Base-by-base conservation (phyloP, 2,888 invertebrate genomes). In the Ophion ventricosus region DNA sequence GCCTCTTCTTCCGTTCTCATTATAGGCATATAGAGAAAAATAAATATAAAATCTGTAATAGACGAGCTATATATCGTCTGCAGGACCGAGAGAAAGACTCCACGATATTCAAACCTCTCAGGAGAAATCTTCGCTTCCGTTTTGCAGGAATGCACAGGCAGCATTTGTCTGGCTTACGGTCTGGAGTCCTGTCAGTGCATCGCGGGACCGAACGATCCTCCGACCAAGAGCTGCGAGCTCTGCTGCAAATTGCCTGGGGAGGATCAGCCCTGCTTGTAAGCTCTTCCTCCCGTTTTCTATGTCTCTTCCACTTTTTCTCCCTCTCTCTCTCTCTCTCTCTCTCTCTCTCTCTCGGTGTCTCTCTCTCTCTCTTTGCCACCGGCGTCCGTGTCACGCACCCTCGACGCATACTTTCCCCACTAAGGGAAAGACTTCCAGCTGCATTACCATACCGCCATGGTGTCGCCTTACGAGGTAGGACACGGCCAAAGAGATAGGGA, bases 131-230 rank as follows among this genome's bases (percentile, higher is more conserved):
- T 83, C 81, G 80, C 63, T 75, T 86, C 67, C 78, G 82, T 82
- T 87, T 91, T 91, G 26, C 91, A 97, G 97, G 97, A 98, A 93
- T 99, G 99, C 92, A 98, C 98, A 0, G 99, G 98, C 0, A 99
- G 99, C n/a, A 98, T 99, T 92, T 99, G 99, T 94, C 95, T 98
- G 88, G 98, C 98, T 4, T 99, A 99, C 92, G 98, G 98, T 14
- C 95, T 99, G 93, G 98, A 98, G 94, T 99, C 99, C 57, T 99
- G 99, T 92, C 98, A 98, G 93, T 98, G 98, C 93, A 96, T 96
- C 88, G 96, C 97, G 7, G 96, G 96, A 54, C 95, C 96, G 72
- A 96, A 95, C 88, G 98, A 98, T 92, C 95, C 96, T 89, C 95
- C 96, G 86, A 97, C 97, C 49, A 97, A 98, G 89, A 97, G 98